Conservation (phyloP, 2,888 invertebrate genomes). For the Creontiades dilutus region DNA sequence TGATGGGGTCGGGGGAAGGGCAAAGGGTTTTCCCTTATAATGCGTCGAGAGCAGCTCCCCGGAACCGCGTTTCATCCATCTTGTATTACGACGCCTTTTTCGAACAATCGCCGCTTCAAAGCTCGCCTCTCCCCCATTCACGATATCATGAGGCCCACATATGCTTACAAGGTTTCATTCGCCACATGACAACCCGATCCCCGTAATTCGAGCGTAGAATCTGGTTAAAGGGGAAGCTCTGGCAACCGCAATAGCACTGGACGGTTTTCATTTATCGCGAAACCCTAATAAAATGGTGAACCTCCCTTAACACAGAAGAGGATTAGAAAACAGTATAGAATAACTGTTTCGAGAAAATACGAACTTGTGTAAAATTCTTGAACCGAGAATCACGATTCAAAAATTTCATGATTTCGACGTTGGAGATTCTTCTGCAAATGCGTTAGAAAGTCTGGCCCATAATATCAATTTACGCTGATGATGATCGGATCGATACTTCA, state of each 20-base stretch:
- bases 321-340: too few species aligned
- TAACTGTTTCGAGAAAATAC: too few species aligned
- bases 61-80: constrained; percentile 43
- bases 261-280: neutral
- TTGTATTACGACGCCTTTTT: constrained; percentile 41
- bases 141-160: neutral
- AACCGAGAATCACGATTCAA: too few species aligned
- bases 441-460: too few species aligned
- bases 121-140: neutral
- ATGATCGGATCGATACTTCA: too few species aligned
- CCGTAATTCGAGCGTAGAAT: constrained; percentile 4
- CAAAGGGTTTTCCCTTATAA: constrained; percentile 14
- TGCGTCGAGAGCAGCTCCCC: neutral
- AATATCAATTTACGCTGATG: too few species aligned
- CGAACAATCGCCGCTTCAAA: constrained; percentile 23
- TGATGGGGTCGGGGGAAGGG: constrained; percentile 8
- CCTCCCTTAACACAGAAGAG: too few species aligned
- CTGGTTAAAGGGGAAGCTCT: neutral
- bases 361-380: too few species aligned
- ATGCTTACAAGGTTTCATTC: constrained; percentile 29
- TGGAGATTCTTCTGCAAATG: too few species aligned
- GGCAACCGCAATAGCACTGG: neutral
- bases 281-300: too few species aligned
- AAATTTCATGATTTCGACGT: too few species aligned
- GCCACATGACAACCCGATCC: neutral